These are phyloP conservation scores for Oryzias melastigma DNA, from an alignment of 2,113 vertebrate genomes.

Conservation along the genomic window DNA sequence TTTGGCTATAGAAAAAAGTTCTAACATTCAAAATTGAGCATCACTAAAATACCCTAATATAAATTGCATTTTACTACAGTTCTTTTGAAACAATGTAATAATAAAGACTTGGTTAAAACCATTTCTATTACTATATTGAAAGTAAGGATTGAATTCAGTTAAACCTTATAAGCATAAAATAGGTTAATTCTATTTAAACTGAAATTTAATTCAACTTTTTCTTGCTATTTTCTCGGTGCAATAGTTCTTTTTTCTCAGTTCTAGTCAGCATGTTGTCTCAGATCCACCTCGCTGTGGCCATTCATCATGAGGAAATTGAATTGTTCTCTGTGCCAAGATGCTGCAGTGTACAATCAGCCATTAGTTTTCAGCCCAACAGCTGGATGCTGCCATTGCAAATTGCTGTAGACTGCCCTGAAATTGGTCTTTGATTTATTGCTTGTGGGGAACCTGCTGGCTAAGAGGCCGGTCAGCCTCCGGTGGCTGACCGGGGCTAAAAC, in stretches of 20 bases:
- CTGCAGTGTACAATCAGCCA: constrained; percentile 58
- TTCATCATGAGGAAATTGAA: constrained; percentile 75
- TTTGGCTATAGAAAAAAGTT: no score
- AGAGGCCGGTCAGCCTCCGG: constrained; percentile 49
- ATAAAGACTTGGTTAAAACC: no score
- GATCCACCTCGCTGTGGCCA: constrained; percentile 49
- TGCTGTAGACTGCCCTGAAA: constrained; percentile 48
- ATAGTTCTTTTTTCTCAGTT: constrained; percentile 26
- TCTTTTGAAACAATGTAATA: no score
- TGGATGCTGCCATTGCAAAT: constrained; percentile 64
- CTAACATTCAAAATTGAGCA: no score
- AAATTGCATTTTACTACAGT: no score
- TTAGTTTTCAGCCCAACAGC: constrained; percentile 66
- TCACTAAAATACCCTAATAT: no score
- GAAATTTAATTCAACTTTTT: constrained; percentile 24
- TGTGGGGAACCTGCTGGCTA: constrained; percentile 38
- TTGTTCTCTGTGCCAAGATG: constrained; percentile 70
- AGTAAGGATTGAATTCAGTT: no score
- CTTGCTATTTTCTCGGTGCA: constrained; percentile 11
- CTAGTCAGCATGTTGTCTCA: constrained; percentile 33
- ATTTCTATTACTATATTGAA: no score
- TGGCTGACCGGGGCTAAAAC: constrained; percentile 33
- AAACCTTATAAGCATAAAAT: neutral
- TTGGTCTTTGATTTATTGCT: constrained; percentile 69
- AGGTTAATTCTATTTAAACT: constrained; percentile 18